Evolutionary conservation across 2,888 invertebrate species (phyloP).

Genomic region (Phyto melanocephala): DNA sequence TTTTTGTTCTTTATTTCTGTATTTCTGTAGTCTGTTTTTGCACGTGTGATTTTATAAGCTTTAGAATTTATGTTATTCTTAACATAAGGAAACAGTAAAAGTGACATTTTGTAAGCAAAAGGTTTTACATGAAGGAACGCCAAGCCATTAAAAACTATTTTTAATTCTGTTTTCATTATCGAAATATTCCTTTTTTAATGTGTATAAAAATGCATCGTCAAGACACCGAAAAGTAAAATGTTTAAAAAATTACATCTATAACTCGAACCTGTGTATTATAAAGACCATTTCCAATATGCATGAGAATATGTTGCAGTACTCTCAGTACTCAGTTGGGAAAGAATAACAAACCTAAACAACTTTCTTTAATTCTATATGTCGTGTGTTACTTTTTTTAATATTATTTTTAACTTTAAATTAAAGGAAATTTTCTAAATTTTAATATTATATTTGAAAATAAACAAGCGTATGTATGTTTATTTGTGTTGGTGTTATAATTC

Average conservation of each 20-base stretch:
- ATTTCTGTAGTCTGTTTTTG: not conserved
- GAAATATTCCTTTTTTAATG: not conserved
- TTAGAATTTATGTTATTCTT: too few species aligned
- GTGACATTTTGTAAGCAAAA: slow-evolving; percentile 12
- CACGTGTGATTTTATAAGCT: not conserved
- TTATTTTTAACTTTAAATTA: too few species aligned
- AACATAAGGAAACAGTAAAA: too few species aligned
- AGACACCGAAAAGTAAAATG: not conserved
- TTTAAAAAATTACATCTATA: not conserved
- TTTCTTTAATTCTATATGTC: slow-evolving; percentile 52
- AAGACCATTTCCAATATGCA: slow-evolving; percentile 37
- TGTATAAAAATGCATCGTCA: not conserved
- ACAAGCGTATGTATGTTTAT: too few species aligned
- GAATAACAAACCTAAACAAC: slow-evolving; percentile 30
- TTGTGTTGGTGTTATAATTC: slow-evolving; percentile 40
- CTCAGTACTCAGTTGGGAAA: not conserved
- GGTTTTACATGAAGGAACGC: slow-evolving; percentile 1
- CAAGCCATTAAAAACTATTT: not conserved
- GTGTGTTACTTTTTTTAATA: slow-evolving; percentile 22
- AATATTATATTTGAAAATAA: not conserved
- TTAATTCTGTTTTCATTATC: not conserved
- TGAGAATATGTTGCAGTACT: slow-evolving; percentile 26
- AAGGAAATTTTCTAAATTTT: not conserved
- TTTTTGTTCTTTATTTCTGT: not conserved
- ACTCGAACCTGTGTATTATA: not conserved